Conservation (phyloP, 1,140 invertebrate species). For the Apis dorsata region DNA sequence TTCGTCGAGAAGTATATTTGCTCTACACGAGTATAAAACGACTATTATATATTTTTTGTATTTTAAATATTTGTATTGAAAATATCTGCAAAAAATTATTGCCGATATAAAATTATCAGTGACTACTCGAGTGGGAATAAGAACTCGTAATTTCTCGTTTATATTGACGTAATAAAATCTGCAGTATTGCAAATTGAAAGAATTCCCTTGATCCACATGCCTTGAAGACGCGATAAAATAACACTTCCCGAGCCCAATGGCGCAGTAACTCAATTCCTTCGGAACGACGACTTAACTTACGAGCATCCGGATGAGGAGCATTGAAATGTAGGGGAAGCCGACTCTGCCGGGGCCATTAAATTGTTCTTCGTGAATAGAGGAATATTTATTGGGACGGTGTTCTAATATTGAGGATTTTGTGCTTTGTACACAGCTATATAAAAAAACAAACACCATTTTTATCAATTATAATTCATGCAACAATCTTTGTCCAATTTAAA, state of each 20-base stretch:
- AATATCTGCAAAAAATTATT: too few species aligned
- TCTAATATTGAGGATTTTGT: not conserved
- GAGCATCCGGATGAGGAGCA: not conserved
- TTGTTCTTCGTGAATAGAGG: not conserved
- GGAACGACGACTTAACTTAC: not conserved
- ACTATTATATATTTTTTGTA: too few species aligned
- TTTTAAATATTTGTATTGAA: too few species aligned
- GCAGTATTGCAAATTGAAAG: not conserved
- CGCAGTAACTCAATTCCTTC: conserved; percentile 20
- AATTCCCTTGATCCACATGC: not conserved
- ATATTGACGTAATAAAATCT: too few species aligned
- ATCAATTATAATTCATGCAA: too few species aligned
- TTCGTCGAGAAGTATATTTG: not conserved
- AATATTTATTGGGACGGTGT: not conserved
- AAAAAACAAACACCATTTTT: too few species aligned
- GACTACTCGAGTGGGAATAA: too few species aligned
- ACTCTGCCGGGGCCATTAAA: not conserved
- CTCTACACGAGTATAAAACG: not conserved
- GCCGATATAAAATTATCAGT: too few species aligned
- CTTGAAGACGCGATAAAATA: conserved; percentile 6
- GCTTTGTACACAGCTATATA: not conserved
- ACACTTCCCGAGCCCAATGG: conserved; percentile 17
- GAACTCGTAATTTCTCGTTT: not conserved
- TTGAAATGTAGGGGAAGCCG: not conserved
- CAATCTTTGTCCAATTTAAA: too few species aligned